Evolutionary conservation across 2,113 vertebrate genomes (phyloP).

Genomic region (Myotis brandtii): DNA sequence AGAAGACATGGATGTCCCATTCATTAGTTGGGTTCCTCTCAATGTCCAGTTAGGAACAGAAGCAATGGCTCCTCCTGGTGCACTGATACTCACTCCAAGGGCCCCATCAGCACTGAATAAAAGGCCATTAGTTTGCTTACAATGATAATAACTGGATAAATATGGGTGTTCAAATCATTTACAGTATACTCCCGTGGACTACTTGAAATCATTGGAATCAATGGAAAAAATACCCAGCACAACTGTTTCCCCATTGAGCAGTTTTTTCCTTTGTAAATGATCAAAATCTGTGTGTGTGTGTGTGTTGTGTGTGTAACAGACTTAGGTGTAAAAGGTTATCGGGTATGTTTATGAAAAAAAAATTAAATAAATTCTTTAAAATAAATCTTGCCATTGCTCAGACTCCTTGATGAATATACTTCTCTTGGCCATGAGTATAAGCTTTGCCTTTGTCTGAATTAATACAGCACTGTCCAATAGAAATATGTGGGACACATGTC

Average conservation of each 20-base stretch:
- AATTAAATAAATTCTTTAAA: neutral
- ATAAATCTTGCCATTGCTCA: neutral
- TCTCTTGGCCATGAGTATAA: neutral
- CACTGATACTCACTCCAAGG: constrained; percentile 97
- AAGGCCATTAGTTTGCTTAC: constrained; percentile 45
- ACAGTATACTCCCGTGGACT: neutral
- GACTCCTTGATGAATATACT: neutral
- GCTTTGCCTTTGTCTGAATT: neutral
- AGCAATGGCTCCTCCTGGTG: constrained; percentile 97
- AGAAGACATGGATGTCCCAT: constrained; percentile 99
- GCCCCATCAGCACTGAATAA: constrained; percentile 93
- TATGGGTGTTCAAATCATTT: neutral
- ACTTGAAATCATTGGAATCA: neutral
- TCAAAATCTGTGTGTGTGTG: neutral
- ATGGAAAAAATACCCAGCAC: neutral
- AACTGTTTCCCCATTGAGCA: neutral
- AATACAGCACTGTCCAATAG: neutral
- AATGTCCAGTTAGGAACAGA: constrained; percentile 99
- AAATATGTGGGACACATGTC: neutral
- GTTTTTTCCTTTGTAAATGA: neutral
- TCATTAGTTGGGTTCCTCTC: constrained; percentile 98
- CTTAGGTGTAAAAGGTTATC: neutral
- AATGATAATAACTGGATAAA: neutral
- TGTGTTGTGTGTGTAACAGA: neutral
- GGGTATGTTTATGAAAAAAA: neutral